Conservation (phyloP, 2,113 vertebrate genomes). For the Brachyistius frenatus region DNA sequence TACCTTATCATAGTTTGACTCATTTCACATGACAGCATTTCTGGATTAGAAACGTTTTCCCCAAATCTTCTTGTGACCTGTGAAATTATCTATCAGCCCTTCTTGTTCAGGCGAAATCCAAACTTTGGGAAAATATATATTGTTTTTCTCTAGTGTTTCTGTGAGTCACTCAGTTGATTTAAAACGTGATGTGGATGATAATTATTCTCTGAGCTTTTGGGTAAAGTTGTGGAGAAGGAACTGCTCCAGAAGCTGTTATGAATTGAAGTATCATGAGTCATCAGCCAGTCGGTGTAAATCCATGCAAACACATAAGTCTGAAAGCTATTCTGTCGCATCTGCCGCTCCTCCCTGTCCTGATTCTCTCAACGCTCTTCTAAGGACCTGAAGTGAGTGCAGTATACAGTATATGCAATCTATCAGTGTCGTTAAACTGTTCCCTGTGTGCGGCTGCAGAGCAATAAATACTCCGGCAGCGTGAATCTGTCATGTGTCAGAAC, state of each 20-base stretch:
- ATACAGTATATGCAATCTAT: conserved; percentile 48
- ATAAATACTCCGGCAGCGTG: conserved; percentile 66
- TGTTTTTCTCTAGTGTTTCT: conserved; percentile 6
- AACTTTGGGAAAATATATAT: conserved; percentile 15
- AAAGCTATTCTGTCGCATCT: conserved; percentile 32
- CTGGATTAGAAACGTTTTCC: conserved; percentile 14
- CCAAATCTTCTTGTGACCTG: conserved; percentile 14
- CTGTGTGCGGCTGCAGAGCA: conserved; percentile 40
- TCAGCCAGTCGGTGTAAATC: conserved; percentile 52
- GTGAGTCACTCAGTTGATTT: conserved; percentile 48
- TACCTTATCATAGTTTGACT: conserved; percentile 22
- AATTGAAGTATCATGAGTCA: conserved; percentile 55
- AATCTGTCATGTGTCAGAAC: conserved; percentile 68
- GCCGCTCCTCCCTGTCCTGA: conserved; percentile 24
- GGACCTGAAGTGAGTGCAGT: conserved; percentile 51
- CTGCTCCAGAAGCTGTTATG: conserved; percentile 48
- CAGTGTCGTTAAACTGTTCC: conserved; percentile 68
- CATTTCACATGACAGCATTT: conserved; percentile 26
- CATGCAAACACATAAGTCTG: conserved; percentile 34
- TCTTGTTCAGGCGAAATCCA: conserved; percentile 4
- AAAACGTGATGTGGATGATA: conserved; percentile 42
- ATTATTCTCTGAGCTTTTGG: conserved; percentile 36
- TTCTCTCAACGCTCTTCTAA: conserved; percentile 43
- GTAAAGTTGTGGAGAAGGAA: conserved; percentile 28
- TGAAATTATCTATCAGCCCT: conserved; percentile 6